Evolutionary conservation across 2,888 invertebrate species (phyloP), one percentile per base, ranked within the genome.

Genomic region (Pimpla rufipes): DNA sequence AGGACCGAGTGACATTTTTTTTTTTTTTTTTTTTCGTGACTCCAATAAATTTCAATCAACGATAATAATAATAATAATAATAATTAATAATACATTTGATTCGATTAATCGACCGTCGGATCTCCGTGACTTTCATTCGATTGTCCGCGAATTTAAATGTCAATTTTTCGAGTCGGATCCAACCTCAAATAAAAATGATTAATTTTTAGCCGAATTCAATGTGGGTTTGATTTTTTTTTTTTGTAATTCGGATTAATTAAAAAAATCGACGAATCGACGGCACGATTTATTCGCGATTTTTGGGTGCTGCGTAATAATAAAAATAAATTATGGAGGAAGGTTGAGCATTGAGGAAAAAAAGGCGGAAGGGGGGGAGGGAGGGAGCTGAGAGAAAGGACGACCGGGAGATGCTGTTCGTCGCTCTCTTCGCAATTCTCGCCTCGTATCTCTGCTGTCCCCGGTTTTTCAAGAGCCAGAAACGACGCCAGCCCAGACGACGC

Each of bases 371-470:
- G 35, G 45, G 21, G 5, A 23, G 11, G 13, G 18, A 45, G 57
- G 7, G 37, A 18, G 23, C 6, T 35, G 16, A 64, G 40, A 18
- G 47, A 23, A 67, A 52, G 13, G 37, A 18, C 68, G 11, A 57
- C 66, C n/a, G 42, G 40, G 83, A 83, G 45, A 83, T 80, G 80
- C 80, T 83, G 10, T 83, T 83, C 73, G 80, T 77, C 42, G 80
- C 80, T 40, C 74, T 83, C 55, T 83, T 83, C 35, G 80, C 77
- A 35, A 78, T 83, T 74, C 77, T 83, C 57, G 83, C 80, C 50
- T 77, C 80, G 83, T 83, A 80, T 74, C 73, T 83, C 13, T 80
- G 77, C 80, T 84, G 83, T 84, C 83, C 83, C 59, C 68, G 57
- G 35, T 78, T 77, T 57, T 84, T 84, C 74, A 78, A 80, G 70